A percentile compares a stretch with the other conserved stretches of the same genome.
Evolutionary conservation across 2,888 invertebrate species (phyloP).

Genomic region (Coenonympha glycerion): DNA sequence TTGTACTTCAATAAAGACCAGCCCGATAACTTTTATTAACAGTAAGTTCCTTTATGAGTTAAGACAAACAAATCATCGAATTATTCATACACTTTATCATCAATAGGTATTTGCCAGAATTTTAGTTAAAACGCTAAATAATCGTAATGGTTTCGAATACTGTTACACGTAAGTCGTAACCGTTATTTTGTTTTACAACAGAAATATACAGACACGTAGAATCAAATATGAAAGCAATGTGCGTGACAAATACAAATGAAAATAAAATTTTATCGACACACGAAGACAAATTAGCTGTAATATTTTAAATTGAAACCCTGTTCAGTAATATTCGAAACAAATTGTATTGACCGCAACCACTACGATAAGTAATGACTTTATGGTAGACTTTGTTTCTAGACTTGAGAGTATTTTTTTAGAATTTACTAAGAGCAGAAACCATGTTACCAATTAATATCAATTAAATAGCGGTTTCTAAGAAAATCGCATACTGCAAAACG

Average conservation of each 20-base stretch:
- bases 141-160: no score
- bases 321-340: conserved; percentile 3
- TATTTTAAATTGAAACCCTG: background rate
- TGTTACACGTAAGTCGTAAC: background rate
- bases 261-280: conserved; percentile 6
- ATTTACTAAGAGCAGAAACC: conserved; percentile 3
- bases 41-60: no score
- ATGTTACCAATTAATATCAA: background rate
- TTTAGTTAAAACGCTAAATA: no score
- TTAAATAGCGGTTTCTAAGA: no score
- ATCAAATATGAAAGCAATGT: background rate
- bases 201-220: background rate
- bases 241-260: conserved; percentile 18
- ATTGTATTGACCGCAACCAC: background rate
- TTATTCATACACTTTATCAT: no score
- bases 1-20: no score
- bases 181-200: background rate
- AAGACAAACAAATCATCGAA: no score
- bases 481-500: no score
- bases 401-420: background rate
- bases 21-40: no score
- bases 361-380: background rate
- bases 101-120: no score
- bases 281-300: background rate
- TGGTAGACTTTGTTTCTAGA: no score